These are phyloP conservation scores for Tenthredo amoena DNA, from an alignment of 2,888 invertebrate genomes.

Conservation along the genomic window DNA sequence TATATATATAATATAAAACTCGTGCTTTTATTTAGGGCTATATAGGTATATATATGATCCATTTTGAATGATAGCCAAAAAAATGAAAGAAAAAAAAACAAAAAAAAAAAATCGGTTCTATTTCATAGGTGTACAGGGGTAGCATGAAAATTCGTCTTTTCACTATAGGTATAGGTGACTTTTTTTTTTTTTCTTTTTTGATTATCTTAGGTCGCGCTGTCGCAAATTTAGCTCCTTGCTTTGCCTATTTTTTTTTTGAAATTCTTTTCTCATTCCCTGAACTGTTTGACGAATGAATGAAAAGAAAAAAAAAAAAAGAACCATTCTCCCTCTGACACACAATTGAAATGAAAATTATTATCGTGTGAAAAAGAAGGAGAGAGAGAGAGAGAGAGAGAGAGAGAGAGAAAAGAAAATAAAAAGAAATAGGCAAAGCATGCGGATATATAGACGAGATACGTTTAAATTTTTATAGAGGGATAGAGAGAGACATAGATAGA, in stretches of 20 bases:
- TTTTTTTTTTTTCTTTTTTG: not conserved
- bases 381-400: not conserved
- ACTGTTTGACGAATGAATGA: too few relatives aligned
- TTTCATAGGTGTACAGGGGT: not conserved
- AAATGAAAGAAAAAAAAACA: too few relatives aligned
- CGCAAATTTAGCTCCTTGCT: conserved; percentile 16
- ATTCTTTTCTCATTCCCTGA: not conserved
- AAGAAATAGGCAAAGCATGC: not conserved
- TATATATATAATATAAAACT: not conserved
- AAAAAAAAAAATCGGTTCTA: too few relatives aligned
- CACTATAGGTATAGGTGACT: not conserved
- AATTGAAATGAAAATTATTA: conserved; percentile 31
- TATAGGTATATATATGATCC: not conserved
- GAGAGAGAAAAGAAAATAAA: not conserved
- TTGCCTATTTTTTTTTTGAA: not conserved
- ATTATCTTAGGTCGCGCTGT: conserved; percentile 34
- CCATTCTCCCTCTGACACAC: not conserved
- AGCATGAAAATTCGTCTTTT: not conserved
- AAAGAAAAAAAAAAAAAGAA: not conserved
- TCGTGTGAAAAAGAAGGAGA: conserved; percentile 24
- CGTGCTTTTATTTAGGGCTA: not conserved
- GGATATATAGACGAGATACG: not conserved
- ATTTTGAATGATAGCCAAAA: not conserved
- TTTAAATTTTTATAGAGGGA: not conserved
- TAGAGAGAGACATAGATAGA: not conserved